Evolutionary conservation across 2,888 invertebrate genomes (phyloP).

Genomic region (Platynereis dumerilii): DNA sequence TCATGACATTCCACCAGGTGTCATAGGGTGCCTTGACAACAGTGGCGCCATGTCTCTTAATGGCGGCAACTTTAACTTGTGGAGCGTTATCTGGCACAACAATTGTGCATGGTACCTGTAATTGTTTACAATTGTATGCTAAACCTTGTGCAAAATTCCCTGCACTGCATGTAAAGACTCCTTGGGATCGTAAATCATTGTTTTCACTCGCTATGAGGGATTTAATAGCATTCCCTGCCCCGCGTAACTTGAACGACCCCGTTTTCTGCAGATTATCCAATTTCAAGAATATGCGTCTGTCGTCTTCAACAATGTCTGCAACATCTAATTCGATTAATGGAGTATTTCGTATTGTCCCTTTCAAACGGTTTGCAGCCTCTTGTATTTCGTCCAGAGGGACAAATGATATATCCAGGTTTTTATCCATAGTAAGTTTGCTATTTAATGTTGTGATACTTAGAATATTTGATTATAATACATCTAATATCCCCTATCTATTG

Average conservation of each 20-base stretch:
- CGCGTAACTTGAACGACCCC: conserved; percentile 57
- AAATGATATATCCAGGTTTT: too few species aligned
- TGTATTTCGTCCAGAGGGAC: conserved; percentile 13
- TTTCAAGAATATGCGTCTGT: conserved; percentile 53
- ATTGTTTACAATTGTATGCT: conserved; percentile 45
- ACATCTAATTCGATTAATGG: conserved; percentile 6
- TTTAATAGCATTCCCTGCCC: conserved; percentile 52
- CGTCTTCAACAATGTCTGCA: background rate
- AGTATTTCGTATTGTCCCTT: conserved; percentile 8
- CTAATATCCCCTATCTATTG: too few species aligned
- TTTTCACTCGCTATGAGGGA: background rate
- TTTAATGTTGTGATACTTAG: too few species aligned
- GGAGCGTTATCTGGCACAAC: conserved; percentile 29
- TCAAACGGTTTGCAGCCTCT: background rate
- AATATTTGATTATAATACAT: too few species aligned
- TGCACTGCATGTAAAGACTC: conserved; percentile 56
- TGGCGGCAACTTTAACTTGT: conserved; percentile 29
- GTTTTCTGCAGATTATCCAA: conserved; percentile 57
- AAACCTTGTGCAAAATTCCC: conserved; percentile 59
- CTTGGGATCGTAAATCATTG: conserved; percentile 36
- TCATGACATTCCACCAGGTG: conserved; percentile 53
- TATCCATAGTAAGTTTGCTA: too few species aligned
- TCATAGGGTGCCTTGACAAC: conserved; percentile 43
- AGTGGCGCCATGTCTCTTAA: conserved; percentile 18
- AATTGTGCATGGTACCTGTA: conserved; percentile 24